Base-by-base conservation (phyloP, 2,797 vertebrate genomes). In the Taeniopygia guttata region DNA sequence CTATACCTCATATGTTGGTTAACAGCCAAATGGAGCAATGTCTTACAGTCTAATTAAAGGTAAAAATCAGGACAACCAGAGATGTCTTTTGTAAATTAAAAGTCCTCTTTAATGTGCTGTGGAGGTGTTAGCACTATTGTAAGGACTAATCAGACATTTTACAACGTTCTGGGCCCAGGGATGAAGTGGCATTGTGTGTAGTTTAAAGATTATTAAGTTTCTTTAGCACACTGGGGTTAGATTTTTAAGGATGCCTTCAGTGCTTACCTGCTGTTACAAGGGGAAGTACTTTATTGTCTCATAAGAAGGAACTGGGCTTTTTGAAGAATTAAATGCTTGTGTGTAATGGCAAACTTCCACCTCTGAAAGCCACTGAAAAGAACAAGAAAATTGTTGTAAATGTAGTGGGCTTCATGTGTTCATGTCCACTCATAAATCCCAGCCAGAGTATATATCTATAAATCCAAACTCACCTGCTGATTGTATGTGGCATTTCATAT, bases 61-160 rank as follows among this genome's bases (percentile, higher is more conserved):
- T 97, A 97, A 97, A 98, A 98, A 96, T 97, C 96, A 96, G 97
- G 96, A 97, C 95, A 96, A 94, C 91, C 91, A 88, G 91, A 95
- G 87, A 91, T 97, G 96, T 97, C 96, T 96, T 96, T 96, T 96
- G 94, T 96, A 97, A 97, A 97, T 97, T 98, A 97, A 97, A 97
- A 97, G 91, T 94, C 95, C 77, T 95, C 97, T 98, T 98, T 98
- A 98, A 98, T 98, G 97, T 97, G 97, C 92, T 96, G 62, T 29
- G 40, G 97, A 98, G 97, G 98, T 98, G 98, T 98, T 95, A 94
- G 96, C 90, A 93, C 97, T 96, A 94, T 97, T 98, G 97, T 91
- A 97, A 98, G 97, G 97, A 97, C 97, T 98, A 98, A 98, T 98
- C 97, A 98, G 97, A 95, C 94, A 80, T 98, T 98, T 98, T 98